Evolutionary conservation across 2,888 invertebrate genomes (phyloP).

Genomic region (Vesta saturnalis): DNA sequence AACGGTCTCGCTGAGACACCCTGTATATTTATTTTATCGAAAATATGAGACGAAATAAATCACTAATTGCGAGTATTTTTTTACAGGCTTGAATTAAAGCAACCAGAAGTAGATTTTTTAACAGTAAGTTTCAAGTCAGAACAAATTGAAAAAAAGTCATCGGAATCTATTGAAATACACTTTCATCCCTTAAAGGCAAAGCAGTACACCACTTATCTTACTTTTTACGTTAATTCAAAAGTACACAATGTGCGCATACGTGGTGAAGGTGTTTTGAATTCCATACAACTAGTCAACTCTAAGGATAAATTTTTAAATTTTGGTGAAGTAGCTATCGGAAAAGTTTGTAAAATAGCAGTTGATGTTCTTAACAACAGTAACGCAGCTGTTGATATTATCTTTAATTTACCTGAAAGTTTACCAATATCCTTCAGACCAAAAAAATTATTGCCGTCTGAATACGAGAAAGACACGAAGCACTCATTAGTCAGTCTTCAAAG

Average conservation of each 20-base stretch:
- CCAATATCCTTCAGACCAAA: conserved; percentile 49
- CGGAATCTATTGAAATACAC: conserved; percentile 64
- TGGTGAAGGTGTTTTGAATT: conserved; percentile 66
- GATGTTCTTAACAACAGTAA: conserved; percentile 69
- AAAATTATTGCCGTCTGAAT: conserved; percentile 46
- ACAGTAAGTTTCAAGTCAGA: conserved; percentile 63
- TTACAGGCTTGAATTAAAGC: conserved; percentile 65
- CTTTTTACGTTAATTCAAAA: conserved; percentile 67
- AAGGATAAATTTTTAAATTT: conserved; percentile 60
- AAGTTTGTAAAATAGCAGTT: conserved; percentile 64
- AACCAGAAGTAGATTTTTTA: conserved; percentile 64
- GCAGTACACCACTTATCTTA: conserved; percentile 64
- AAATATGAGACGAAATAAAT: too few species aligned
- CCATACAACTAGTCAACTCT: conserved; percentile 57
- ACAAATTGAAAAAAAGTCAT: conserved; percentile 60
- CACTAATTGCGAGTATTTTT: background rate
- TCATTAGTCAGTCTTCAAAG: too few species aligned
- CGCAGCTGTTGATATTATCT: conserved; percentile 65
- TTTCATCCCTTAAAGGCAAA: conserved; percentile 68
- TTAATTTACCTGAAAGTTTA: conserved; percentile 65
- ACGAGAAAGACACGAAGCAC: conserved; percentile 49
- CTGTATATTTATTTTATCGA: too few species aligned
- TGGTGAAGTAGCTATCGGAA: conserved; percentile 61
- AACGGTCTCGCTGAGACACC: too few species aligned
- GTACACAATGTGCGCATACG: conserved; percentile 65